Evolutionary conservation across 2,888 invertebrate genomes (phyloP).

Genomic region (Rhagium mordax): DNA sequence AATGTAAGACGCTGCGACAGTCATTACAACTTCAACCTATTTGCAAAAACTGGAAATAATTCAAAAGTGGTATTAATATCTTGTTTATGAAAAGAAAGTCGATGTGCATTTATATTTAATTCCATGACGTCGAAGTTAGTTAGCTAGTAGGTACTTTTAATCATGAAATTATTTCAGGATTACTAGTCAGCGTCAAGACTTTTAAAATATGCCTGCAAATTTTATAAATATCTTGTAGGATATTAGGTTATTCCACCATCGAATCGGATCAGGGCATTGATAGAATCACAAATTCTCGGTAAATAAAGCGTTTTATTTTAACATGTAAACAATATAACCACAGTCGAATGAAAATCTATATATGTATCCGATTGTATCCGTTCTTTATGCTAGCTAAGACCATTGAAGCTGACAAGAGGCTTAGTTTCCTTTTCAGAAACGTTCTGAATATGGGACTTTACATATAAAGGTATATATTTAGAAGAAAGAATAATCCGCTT

Average conservation of each 20-base stretch:
- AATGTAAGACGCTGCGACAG: too few relatives aligned
- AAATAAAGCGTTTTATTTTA: not conserved
- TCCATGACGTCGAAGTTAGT: not conserved
- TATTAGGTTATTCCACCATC: not conserved
- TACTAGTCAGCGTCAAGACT: not conserved
- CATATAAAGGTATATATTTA: too few relatives aligned
- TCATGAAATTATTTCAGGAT: conserved; percentile 4
- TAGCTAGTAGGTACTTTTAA: not conserved
- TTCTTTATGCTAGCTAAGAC: not conserved
- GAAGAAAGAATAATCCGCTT: too few relatives aligned
- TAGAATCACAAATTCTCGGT: not conserved
- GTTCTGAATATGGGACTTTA: not conserved
- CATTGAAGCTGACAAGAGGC: not conserved
- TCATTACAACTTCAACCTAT: too few relatives aligned
- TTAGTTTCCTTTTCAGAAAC: not conserved
- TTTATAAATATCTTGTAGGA: not conserved
- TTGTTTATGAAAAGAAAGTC: not conserved
- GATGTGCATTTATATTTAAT: not conserved
- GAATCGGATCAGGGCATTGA: not conserved
- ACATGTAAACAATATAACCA: not conserved
- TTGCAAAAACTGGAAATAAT: too few relatives aligned
- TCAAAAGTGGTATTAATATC: not conserved
- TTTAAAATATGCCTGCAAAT: not conserved
- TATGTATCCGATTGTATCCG: too few relatives aligned
- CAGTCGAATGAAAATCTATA: too few relatives aligned